Evolutionary conservation across 2,888 invertebrate genomes (phyloP), one percentile per base, ranked within the genome.

Genomic region (Leptopilina syphax): DNA sequence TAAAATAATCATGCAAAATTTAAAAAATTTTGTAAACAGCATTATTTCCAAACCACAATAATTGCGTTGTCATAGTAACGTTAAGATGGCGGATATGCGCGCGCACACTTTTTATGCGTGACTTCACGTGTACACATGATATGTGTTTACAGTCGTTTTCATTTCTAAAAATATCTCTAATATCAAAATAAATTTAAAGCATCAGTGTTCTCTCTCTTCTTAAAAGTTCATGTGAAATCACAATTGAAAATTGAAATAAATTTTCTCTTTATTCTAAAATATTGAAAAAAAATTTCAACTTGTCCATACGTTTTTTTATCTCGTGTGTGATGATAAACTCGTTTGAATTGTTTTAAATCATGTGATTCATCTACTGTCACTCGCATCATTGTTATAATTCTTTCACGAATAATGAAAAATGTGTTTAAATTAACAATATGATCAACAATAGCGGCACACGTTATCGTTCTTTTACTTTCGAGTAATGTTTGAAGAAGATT

Each of bases 21-120:
- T 68, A 44, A 77, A 50, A 68, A 12, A 47, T 18, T 9, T 4
- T 6, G 9, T 1, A 47, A 47, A 24, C 2, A 6, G 4, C 18
- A n/a, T 4, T 57, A 10, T 57, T 60, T 63, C n/a, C 18, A 63
- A 63, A 66, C 60, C 80, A 78, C 66, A 73, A 8, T 57, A 3
- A 41, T 1, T 9, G 4, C 12, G 77, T 66, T 54, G 76, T 24
- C 76, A 78, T 73, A 54, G 67, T 9, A 78, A 76, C 66, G 24
- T n/a, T 65, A 78, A 80, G 65, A 80, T 80, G 80, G 80, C 63
- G 66, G 65, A 24, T 2, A n/a, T 70, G 70, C 50, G 70, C 70
- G 27, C 70, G 70, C 70, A 70, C 5, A 12, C 12, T 12, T 70
- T 34, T 50, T 13, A 70, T 54, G 70, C 70, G 70, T 70, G 70